Conservation (phyloP, 2,113 vertebrate species). For the Oreochromis aureus region DNA sequence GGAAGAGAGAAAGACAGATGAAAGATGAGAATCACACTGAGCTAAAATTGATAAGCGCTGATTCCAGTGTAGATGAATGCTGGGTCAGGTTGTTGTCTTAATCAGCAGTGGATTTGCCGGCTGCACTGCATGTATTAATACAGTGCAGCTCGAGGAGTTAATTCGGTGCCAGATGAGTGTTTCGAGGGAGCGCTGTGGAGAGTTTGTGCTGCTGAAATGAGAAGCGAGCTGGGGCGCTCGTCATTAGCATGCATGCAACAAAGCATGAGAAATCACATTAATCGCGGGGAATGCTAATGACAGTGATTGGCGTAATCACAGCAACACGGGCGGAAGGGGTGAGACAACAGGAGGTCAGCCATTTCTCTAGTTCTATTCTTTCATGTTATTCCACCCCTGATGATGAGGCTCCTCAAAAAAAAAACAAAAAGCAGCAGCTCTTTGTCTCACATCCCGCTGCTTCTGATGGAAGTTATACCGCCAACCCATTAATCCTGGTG, state of each 20-base stretch:
- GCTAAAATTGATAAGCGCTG: constrained; percentile 43
- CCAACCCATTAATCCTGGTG: constrained; percentile 23
- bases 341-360: constrained; percentile 56
- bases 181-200: constrained; percentile 9
- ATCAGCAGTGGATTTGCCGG: constrained; percentile 50
- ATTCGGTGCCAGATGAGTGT: constrained; percentile 11
- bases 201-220: background rate
- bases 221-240: background rate
- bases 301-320: constrained; percentile 68
- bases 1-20: background rate
- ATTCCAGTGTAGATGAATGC: constrained; percentile 38
- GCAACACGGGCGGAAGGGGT: constrained; percentile 33
- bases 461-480: background rate
- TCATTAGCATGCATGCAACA: constrained; percentile 61
- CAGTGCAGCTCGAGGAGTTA: constrained; percentile 33
- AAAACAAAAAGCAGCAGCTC: background rate
- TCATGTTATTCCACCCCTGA: constrained; percentile 24
- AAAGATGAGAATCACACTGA: constrained; percentile 19
- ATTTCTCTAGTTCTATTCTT: constrained; percentile 39
- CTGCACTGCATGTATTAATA: constrained; percentile 18
- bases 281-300: constrained; percentile 58
- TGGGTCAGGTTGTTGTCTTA: constrained; percentile 50
- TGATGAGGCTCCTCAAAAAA: constrained; percentile 2
- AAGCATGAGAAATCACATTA: constrained; percentile 58
- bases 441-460: background rate